Conservation (phyloP, 1,140 invertebrate genomes). For the Drosophila punjabiensis region DNA sequence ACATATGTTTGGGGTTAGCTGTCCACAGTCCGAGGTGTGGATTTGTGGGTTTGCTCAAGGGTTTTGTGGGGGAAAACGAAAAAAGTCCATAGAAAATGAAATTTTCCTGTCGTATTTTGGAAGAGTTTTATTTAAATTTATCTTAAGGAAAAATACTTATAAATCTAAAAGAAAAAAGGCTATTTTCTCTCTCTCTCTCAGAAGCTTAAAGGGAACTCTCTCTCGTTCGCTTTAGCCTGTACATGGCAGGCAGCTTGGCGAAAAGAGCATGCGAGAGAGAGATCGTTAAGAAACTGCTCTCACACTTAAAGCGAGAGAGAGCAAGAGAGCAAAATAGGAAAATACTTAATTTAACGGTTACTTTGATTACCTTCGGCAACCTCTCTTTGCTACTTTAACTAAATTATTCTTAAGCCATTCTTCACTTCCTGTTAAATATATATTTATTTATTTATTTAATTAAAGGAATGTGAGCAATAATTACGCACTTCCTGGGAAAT, state of each 20-base stretch:
- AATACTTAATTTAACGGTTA: background rate
- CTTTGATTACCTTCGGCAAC: background rate
- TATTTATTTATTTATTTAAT: conserved; percentile 57
- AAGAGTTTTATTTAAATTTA: background rate
- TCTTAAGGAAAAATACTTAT: background rate
- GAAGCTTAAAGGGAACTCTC: background rate
- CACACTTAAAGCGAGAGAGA: background rate
- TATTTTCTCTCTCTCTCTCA: background rate
- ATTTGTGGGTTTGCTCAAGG: conserved; percentile 16
- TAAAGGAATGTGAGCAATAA: conserved; percentile 53
- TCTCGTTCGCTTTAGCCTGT: background rate
- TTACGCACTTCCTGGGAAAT: conserved; percentile 32
- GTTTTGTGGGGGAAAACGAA: background rate
- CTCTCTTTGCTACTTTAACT: background rate
- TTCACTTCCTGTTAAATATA: conserved; percentile 1
- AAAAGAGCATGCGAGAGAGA: too few species aligned
- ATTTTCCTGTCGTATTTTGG: background rate
- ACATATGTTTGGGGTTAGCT: conserved; percentile 1
- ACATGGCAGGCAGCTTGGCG: too few species aligned
- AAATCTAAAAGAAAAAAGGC: background rate
- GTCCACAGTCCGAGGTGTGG: conserved; percentile 23
- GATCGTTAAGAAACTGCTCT: too few species aligned
- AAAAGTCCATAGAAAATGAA: background rate
- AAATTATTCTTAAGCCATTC: background rate
- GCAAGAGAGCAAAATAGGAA: background rate